A percentile compares a stretch with the other conserved stretches of the same genome.
phyloP scores from a whole-genome alignment of 1,140 invertebrate genomes.

The Globodera rostochiensis region DNA sequence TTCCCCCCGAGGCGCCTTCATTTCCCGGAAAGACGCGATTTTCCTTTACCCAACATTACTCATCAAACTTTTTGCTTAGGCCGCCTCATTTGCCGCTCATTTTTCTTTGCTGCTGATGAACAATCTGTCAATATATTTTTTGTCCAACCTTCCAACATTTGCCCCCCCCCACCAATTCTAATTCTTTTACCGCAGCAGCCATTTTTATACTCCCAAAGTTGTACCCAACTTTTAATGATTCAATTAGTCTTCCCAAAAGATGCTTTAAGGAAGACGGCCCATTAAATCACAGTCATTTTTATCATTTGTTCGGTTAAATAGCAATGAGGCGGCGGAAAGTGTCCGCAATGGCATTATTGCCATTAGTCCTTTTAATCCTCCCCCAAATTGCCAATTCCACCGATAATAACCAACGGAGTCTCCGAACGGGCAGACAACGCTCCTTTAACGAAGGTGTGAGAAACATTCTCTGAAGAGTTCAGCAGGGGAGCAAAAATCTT shows the following conservation, averaged over 20 bases:
- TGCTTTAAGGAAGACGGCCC: neutral
- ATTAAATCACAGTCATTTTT: neutral
- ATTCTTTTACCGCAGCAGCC: neutral
- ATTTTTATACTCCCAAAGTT: neutral
- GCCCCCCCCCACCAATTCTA: neutral
- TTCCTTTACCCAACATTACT: neutral
- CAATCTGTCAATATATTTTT: neutral
- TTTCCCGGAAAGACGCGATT: neutral
- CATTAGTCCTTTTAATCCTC: neutral
- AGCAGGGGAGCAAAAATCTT: no score
- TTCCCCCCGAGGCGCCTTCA: no score
- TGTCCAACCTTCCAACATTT: neutral
- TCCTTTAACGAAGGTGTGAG: neutral
- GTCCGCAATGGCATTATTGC: neutral
- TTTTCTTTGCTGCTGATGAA: neutral
- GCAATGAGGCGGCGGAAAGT: neutral
- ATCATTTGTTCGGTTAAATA: neutral
- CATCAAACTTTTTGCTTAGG: neutral
- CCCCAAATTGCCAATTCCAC: slow-evolving; percentile 5
- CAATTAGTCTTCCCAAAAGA: neutral
- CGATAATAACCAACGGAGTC: neutral
- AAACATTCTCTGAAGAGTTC: neutral
- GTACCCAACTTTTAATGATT: neutral
- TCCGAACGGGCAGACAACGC: slow-evolving; percentile 1
- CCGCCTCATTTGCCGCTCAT: neutral